Percentiles rank a stretch among this genome's conserved stretches.
Conservation (phyloP, 2,888 invertebrate genomes). For the Morpho deidamia region DNA sequence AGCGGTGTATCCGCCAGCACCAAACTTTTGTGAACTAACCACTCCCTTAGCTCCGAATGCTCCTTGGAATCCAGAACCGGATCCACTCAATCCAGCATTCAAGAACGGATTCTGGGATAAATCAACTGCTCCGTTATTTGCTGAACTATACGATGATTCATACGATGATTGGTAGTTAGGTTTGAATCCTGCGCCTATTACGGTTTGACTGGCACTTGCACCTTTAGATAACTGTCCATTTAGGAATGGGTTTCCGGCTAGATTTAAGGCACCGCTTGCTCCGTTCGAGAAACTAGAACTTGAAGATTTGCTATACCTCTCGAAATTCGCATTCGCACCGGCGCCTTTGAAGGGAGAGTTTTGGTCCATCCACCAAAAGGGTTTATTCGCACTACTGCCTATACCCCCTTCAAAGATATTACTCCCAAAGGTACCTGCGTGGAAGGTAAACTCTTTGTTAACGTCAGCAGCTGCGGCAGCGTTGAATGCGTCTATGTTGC, state of each 20-base stretch:
- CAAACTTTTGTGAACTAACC: constrained; percentile 22
- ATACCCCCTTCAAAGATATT: constrained; percentile 47
- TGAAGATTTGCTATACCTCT: constrained; percentile 56
- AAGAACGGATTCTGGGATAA: constrained; percentile 55
- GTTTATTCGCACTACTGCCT: constrained; percentile 42
- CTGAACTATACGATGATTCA: constrained; percentile 45
- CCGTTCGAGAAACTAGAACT: constrained; percentile 44
- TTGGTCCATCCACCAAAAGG: constrained; percentile 81
- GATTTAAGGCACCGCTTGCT: constrained; percentile 18
- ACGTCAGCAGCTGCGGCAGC: constrained; percentile 47
- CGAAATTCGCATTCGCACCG: constrained; percentile 39
- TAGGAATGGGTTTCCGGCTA: constrained; percentile 41
- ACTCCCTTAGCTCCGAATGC: constrained; percentile 28
- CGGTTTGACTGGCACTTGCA: constrained; percentile 19
- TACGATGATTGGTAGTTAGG: constrained; percentile 35
- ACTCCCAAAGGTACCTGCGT: constrained; percentile 40
- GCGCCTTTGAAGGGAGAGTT: constrained; percentile 77
- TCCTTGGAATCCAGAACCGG: constrained; percentile 26
- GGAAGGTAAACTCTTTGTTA: constrained; percentile 58
- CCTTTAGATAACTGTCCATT: constrained; percentile 40
- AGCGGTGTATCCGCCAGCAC: constrained; percentile 19
- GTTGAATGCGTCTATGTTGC: constrained; percentile 57
- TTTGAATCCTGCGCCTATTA: constrained; percentile 22
- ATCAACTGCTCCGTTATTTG: constrained; percentile 48
- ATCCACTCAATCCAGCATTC: constrained; percentile 35